phyloP scores from a whole-genome alignment of 23 tunicate species.

The Halocynthia aurantium region DNA sequence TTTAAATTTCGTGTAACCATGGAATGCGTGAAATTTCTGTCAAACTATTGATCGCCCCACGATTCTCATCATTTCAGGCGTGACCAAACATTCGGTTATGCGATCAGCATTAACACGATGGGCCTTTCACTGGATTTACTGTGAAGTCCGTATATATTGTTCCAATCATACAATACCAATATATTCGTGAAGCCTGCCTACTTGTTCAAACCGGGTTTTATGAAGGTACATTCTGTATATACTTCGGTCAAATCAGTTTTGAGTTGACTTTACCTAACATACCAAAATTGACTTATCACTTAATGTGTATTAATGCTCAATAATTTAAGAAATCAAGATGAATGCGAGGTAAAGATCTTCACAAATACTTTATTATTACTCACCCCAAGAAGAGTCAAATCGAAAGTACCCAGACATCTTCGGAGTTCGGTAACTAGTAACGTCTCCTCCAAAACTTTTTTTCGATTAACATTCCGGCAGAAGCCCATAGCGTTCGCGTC shows the following conservation, averaged over 20 bases:
- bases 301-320: background rate
- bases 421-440: constrained; percentile 38
- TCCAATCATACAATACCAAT: too few species aligned
- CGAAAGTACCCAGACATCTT: constrained; percentile 50
- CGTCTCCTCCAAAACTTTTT: constrained; percentile 32
- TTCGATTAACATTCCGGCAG: constrained; percentile 34
- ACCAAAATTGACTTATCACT: background rate
- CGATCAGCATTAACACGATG: too few species aligned
- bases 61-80: too few species aligned
- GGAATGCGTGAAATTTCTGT: background rate
- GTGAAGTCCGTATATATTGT: too few species aligned
- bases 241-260: background rate
- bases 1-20: background rate
- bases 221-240: background rate
- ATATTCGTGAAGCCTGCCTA: too few species aligned
- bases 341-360: background rate
- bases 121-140: too few species aligned
- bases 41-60: too few species aligned
- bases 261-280: background rate
- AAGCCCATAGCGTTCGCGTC: too few species aligned
- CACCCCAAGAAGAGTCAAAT: constrained; percentile 55
- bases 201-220: background rate
- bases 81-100: too few species aligned
- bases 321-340: background rate
- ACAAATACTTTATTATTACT: background rate